A percentile compares a stretch with the other conserved stretches of the same genome.
Evolutionary conservation across 1,140 invertebrate genomes (phyloP).

Genomic region (Uloborus diversus): DNA sequence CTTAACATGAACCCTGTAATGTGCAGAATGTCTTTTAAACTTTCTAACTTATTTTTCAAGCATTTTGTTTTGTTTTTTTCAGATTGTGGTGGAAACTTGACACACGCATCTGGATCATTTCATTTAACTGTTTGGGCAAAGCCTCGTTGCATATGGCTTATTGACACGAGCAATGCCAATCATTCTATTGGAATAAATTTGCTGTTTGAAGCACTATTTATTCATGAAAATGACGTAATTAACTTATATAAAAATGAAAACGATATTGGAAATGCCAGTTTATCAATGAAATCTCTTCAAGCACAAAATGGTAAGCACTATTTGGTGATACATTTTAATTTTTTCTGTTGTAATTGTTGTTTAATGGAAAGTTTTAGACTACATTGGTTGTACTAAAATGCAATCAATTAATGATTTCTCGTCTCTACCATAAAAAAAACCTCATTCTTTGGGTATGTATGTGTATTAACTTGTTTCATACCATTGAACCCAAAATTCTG

Average conservation of each 20-base stretch:
- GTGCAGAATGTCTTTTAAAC: too few species aligned
- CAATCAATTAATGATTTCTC: too few species aligned
- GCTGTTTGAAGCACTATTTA: background rate
- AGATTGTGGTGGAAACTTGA: background rate
- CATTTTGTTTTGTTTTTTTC: background rate
- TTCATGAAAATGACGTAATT: constrained; percentile 24
- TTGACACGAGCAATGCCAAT: background rate
- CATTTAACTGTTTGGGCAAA: background rate
- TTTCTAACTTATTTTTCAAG: too few species aligned
- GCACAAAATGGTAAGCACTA: constrained; percentile 27
- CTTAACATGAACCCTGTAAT: too few species aligned
- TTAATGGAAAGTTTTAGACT: too few species aligned
- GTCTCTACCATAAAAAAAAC: too few species aligned
- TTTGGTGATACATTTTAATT: background rate
- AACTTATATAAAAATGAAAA: background rate
- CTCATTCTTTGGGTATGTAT: too few species aligned
- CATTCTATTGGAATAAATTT: background rate
- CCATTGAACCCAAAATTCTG: too few species aligned
- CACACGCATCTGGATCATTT: background rate
- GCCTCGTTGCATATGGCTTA: background rate
- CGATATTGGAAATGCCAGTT: background rate
- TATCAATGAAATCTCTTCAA: background rate
- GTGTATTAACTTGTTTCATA: too few species aligned
- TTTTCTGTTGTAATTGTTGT: too few species aligned
- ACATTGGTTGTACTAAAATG: too few species aligned